Evolutionary conservation across 2,797 vertebrate genomes (phyloP).

Genomic region (Discoglossus pictus): DNA sequence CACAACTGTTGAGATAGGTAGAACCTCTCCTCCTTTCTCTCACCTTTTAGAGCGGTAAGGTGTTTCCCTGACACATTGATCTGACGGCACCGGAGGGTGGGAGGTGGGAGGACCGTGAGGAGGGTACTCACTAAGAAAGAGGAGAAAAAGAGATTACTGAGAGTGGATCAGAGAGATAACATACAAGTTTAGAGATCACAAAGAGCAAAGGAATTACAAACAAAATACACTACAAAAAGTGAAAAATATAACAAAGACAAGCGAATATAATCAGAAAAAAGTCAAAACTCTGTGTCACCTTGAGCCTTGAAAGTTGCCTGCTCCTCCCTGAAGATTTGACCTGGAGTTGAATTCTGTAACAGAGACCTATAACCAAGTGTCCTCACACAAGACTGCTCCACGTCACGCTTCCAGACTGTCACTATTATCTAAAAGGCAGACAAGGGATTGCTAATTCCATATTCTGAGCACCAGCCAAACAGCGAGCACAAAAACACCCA

Average conservation of each 20-base stretch:
- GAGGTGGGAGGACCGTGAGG: conserved; percentile 87
- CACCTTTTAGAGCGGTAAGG: conserved; percentile 88
- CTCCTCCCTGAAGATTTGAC: conserved; percentile 87
- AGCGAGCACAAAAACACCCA: too few species aligned
- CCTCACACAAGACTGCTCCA: conserved; percentile 83
- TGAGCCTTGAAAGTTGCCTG: conserved; percentile 91
- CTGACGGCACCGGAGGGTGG: conserved; percentile 86
- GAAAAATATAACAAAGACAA: neutral
- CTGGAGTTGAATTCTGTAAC: conserved; percentile 85
- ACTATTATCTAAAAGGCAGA: conserved; percentile 78
- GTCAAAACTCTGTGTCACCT: conserved; percentile 63
- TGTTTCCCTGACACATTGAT: conserved; percentile 88
- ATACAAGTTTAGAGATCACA: neutral
- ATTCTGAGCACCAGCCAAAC: too few species aligned
- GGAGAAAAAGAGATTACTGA: neutral
- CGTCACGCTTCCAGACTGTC: conserved; percentile 88
- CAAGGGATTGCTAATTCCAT: fast-evolving
- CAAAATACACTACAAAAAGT: neutral
- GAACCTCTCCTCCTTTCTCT: conserved; percentile 24
- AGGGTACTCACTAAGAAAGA: conserved; percentile 82
- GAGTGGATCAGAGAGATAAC: too few species aligned
- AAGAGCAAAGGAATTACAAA: neutral
- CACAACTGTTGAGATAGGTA: too few species aligned
- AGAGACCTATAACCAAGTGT: conserved; percentile 86
- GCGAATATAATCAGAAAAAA: neutral